Percentiles rank a stretch among this genome's conserved stretches.
These are phyloP conservation scores for Gymnobelideus leadbeateri DNA, from an alignment of 2,113 vertebrate genomes.

Conservation along the genomic window DNA sequence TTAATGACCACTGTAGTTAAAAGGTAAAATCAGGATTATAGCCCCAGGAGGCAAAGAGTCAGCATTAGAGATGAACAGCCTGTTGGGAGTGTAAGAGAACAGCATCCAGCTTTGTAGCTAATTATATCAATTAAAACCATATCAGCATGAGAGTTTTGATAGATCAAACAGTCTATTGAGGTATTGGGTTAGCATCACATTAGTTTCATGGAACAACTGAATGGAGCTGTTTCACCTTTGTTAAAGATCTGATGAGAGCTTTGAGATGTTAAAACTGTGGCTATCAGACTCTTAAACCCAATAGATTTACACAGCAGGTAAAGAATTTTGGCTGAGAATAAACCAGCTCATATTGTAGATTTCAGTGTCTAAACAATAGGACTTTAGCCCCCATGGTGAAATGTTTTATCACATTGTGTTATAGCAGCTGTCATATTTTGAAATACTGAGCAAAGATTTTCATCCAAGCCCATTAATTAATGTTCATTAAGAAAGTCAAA, in stretches of 20 bases:
- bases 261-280: conserved; percentile 33
- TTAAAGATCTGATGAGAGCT: conserved; percentile 14
- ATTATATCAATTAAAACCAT: background rate
- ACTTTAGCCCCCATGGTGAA: conserved; percentile 10
- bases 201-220: background rate
- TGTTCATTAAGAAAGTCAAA: conserved; percentile 42
- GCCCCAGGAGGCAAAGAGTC: background rate
- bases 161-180: background rate
- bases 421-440: conserved; percentile 10
- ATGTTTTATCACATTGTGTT: conserved; percentile 23
- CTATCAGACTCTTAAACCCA: conserved; percentile 28
- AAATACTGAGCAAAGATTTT: background rate
- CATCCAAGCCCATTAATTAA: conserved; percentile 40
- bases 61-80: conserved; percentile 36
- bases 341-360: background rate
- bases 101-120: conserved; percentile 7
- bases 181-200: background rate
- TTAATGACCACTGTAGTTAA: conserved; percentile 10
- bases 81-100: background rate
- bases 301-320: background rate
- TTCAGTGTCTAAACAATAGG: background rate
- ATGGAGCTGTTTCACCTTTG: background rate
- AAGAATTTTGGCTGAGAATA: background rate
- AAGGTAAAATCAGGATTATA: conserved; percentile 11
- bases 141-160: conserved; percentile 32